phyloP scores from a whole-genome alignment of 2,113 vertebrate species.

The Narcine bancroftii region DNA sequence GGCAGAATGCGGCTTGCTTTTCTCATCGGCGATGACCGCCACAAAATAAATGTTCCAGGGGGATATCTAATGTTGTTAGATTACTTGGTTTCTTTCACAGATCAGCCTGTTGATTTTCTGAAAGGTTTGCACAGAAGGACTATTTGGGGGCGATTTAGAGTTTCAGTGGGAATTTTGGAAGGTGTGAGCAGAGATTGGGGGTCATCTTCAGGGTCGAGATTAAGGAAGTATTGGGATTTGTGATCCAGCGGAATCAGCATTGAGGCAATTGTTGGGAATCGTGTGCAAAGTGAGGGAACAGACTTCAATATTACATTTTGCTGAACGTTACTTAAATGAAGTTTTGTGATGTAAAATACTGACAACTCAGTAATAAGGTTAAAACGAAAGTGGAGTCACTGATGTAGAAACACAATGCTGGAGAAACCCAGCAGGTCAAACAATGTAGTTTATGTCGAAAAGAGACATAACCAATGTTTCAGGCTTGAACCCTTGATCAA shows the following conservation, averaged over 20 bases:
- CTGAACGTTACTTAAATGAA: background rate
- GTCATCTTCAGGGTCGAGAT: slow-evolving; percentile 19
- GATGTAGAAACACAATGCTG: no score
- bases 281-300: background rate
- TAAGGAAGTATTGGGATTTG: background rate
- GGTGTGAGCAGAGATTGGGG: slow-evolving; percentile 20
- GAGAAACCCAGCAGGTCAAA: no score
- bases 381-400: no score
- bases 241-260: background rate
- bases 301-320: background rate
- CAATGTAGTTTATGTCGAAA: no score
- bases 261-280: background rate
- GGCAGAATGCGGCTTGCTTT: background rate
- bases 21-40: background rate
- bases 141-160: background rate
- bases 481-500: no score
- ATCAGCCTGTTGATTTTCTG: no score
- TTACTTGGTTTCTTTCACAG: background rate
- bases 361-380: background rate
- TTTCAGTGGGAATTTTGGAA: slow-evolving; percentile 8
- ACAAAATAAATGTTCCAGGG: background rate
- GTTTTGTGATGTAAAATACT: background rate
- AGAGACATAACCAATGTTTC: no score
- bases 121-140: no score
- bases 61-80: background rate